Evolutionary conservation across 1,140 invertebrate genomes (phyloP).

Genomic region (Rhyzopertha dominica): DNA sequence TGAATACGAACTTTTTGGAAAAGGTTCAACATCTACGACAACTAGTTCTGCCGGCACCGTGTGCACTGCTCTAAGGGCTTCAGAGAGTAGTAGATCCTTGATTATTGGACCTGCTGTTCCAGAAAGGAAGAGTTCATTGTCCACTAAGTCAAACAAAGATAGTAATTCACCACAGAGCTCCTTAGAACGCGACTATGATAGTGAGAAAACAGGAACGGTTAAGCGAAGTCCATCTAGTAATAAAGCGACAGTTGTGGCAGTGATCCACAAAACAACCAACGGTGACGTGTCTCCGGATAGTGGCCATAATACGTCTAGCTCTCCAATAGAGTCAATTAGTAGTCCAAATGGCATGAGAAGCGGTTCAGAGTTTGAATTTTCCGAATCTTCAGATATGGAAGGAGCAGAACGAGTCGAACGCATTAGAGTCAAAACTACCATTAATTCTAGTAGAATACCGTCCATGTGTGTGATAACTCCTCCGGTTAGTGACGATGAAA

Average conservation of each 20-base stretch:
- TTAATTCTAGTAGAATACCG: slow-evolving; percentile 80
- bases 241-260: slow-evolving; percentile 49
- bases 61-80: slow-evolving; percentile 69
- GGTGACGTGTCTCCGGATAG: slow-evolving; percentile 70
- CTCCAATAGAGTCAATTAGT: slow-evolving; percentile 67
- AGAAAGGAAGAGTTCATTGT: slow-evolving; percentile 67
- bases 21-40: slow-evolving; percentile 82
- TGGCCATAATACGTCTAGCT: slow-evolving; percentile 75
- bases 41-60: slow-evolving; percentile 86
- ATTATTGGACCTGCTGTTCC: slow-evolving; percentile 64
- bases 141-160: slow-evolving; percentile 43
- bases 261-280: slow-evolving; percentile 59
- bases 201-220: slow-evolving; percentile 52
- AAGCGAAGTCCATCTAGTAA: slow-evolving; percentile 52
- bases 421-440: slow-evolving; percentile 79
- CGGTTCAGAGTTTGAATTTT: slow-evolving; percentile 67
- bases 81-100: slow-evolving; percentile 52
- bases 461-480: slow-evolving; percentile 91
- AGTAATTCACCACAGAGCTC: slow-evolving; percentile 48
- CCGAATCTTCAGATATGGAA: slow-evolving; percentile 80
- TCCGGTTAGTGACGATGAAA: slow-evolving; percentile 79
- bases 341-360: slow-evolving; percentile 63
- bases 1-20: slow-evolving; percentile 84
- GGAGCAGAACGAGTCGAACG: slow-evolving; percentile 78
- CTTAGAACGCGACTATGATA: slow-evolving; percentile 53